A percentile compares a stretch with the other conserved stretches of the same genome.
These are phyloP conservation scores for Sycophaga agraensis DNA, from an alignment of 1,140 invertebrate genomes.

Conservation along the genomic window DNA sequence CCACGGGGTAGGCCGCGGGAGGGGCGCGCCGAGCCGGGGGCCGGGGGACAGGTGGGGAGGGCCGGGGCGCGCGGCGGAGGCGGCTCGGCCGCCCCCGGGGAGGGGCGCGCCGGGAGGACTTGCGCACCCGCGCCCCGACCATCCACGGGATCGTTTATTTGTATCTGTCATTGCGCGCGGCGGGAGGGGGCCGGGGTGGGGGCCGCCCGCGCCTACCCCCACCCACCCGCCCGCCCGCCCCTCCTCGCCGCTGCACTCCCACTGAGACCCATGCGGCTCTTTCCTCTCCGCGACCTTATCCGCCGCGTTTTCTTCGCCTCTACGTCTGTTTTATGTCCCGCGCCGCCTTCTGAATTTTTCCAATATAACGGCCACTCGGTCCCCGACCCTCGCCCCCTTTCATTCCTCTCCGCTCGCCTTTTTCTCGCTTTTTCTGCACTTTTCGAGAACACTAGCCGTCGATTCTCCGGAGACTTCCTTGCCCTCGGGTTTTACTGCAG, in stretches of 20 bases:
- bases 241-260: not conserved
- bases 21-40: not conserved
- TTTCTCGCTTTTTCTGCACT: not conserved
- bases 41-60: not conserved
- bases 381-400: not conserved
- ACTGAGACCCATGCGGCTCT: too few relatives aligned
- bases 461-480: too few relatives aligned
- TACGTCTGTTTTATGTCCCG: conserved; percentile 22
- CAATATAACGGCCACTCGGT: conserved; percentile 20
- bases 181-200: too few relatives aligned
- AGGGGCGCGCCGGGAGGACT: conserved; percentile 20
- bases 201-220: not conserved
- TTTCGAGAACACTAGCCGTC: conserved; percentile 13
- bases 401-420: not conserved
- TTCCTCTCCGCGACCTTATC: conserved; percentile 13
- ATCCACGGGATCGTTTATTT: conserved; percentile 54
- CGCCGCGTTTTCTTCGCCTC: conserved; percentile 20
- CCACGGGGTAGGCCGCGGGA: not conserved
- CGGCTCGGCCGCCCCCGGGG: too few relatives aligned
- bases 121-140: conserved; percentile 11
- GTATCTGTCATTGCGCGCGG: conserved; percentile 53
- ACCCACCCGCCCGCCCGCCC: not conserved
- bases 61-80: not conserved
- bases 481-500: too few relatives aligned
- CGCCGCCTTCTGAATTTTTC: conserved; percentile 27